Evolutionary conservation across 1,140 invertebrate genomes (phyloP), one percentile per base, ranked within the genome.

Genomic region (Gerris buenoi): DNA sequence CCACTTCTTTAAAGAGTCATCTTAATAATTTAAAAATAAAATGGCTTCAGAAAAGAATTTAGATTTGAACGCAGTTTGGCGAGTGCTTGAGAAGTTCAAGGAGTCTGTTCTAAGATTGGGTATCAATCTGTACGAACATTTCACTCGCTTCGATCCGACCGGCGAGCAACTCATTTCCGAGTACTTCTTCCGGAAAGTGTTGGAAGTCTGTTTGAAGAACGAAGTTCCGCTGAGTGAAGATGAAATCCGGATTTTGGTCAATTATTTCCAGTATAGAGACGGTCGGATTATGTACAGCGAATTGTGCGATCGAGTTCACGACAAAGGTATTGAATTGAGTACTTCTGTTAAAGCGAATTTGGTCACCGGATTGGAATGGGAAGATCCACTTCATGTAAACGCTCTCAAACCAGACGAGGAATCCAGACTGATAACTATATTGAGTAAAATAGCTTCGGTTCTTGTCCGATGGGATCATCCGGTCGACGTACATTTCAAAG

Each of bases 61-160:
- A 27, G 61, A 27, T 63, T 63, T 26, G 25, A 27, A 26, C 18
- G 61, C 61, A 25, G 27, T 26, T 28, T 10, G 63, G 26, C n/a
- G 65, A 22, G 29, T 27, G 15, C 57, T 57, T 25, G 25, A 26
- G 14, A 57, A 57, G 25, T 65, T 33, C 56, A 26, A 65, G 1
- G 22, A 22, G n/a, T 2, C 27, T n/a, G 27, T 27, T n/a, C n/a
- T 23, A 33, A n/a, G 27, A n/a, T 33, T 64, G 13, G 63, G 27
- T 22, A n/a, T 64, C 2, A 27, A 29, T 64, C 25, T 63, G 13
- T 67, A 63, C 56, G 18, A 27, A 69, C 65, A 65, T 64, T 68
- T 66, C 18, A 58, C 61, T 2, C 25, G 23, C 5, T 60, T 22
- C 58, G 58, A 60, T 60, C 58, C 58, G 3, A 60, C 15, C 23